Base-by-base conservation (phyloP, 1,140 invertebrate species). In the Drosophila subobscura region DNA sequence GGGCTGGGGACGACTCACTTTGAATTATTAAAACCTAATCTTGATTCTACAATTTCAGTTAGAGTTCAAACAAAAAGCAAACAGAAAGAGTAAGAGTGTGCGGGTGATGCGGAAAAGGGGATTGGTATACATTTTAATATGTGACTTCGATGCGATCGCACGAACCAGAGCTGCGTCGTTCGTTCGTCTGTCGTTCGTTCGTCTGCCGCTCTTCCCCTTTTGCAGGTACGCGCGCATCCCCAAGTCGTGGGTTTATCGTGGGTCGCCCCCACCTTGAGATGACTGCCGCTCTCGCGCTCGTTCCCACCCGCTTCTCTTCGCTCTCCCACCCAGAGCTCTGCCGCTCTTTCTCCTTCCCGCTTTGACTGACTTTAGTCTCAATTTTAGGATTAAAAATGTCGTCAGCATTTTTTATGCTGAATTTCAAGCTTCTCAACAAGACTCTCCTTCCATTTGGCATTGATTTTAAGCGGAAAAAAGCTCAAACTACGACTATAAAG, bases 311-410 rank as follows among this genome's bases (percentile, higher is more conserved):
- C 16, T 20, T 1, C 1, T 20, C 16, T 20, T 20, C 16, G 16
- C 16, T 20, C 16, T 20, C 16, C 16, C 16, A 20, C 16, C 16
- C 1, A 20, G 0, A 1, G 16, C 16, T 20, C 16, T 20, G 16
- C 16, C 16, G 16, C 46, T 42, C 23, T 41, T n/a, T 37, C 37
- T 16, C 20, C 47, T 42, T 46, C 41, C 41, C 16, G 40, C 41
- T 23, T 20, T 52, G 42, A 44, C 46, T 56, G 63, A 51, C 22
- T 81, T 86, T 86, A 86, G 83, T 86, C 83, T 88, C 71, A 80
- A 79, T 88, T 83, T 86, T 86, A 86, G 83, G 83, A 88, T 86
- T 88, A 86, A 83, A 86, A 83, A 88, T 86, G 83, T 86, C 83
- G 83, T 86, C 83, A 86, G 83, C 79, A 41, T 83, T 86, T 85